These are phyloP conservation scores for Stichopus horrens DNA, from an alignment of 53 echinoderm and acorn worm genomes.

Conservation along the genomic window DNA sequence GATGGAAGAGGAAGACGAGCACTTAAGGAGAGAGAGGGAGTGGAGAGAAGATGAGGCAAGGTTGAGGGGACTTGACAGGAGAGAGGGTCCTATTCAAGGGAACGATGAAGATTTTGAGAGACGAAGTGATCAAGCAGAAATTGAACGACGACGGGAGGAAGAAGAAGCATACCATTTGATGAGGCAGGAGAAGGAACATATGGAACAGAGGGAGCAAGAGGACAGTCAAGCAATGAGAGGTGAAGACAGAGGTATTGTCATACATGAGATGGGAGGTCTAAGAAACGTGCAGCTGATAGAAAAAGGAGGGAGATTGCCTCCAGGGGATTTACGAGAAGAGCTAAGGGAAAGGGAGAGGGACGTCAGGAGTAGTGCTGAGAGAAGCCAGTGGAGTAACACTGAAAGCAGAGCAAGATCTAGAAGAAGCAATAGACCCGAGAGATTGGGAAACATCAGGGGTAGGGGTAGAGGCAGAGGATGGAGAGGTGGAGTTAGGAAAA, in stretches of 20 bases:
- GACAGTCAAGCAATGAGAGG: background rate
- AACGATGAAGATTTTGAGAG: background rate
- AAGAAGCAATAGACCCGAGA: background rate
- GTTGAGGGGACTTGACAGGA: background rate
- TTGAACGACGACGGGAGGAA: background rate
- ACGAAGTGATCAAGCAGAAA: background rate
- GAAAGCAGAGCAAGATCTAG: background rate
- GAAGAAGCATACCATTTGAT: background rate
- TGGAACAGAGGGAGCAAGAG: background rate
- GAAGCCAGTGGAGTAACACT: background rate
- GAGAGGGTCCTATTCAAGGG: background rate
- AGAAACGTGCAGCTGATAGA: conserved; percentile 22
- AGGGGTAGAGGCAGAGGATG: conserved; percentile 3
- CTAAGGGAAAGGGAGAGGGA: conserved; percentile 3
- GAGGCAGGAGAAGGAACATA: background rate
- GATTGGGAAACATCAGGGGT: conserved; percentile 11
- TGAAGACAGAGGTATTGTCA: conserved; percentile 1
- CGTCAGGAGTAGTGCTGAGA: background rate
- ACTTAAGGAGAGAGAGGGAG: background rate
- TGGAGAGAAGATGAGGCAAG: conserved; percentile 15
- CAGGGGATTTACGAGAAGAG: background rate
- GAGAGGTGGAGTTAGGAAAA: conserved; percentile 1
- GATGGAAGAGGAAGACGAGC: background rate
- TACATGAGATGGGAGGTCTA: conserved; percentile 27
- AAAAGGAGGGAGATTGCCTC: conserved; percentile 1